Base-by-base conservation (phyloP, 64 coral and sea anemone genomes). In the Montipora capricornis region DNA sequence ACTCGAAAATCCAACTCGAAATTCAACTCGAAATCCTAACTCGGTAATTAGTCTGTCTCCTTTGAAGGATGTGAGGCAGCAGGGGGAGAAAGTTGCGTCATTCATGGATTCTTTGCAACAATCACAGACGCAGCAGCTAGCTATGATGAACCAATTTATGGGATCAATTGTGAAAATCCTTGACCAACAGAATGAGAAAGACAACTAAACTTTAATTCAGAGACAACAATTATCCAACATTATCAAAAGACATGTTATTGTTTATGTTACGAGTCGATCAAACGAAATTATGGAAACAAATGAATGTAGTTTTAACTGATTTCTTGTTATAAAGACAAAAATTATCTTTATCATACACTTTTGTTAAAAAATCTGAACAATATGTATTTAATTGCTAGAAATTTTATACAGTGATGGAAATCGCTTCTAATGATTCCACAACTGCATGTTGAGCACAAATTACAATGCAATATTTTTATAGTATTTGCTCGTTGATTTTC, bases 291-390 rank as follows among this genome's bases (percentile, higher is more conserved):
- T 80, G 77, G 77, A 80, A 80, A 80, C 74, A 76, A 76, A 10
- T 76, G 74, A 82, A 82, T 44, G 79, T 82, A 61, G 79, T 82
- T 82, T 62, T 82, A 62, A 82, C 55, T 70, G 68, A 20, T 82
- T 82, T 14, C n/a, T 82, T 80, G 57, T 80, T 80, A 49, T 80
- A 0, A 80, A 20, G 78, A 80, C 0, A 80, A 3, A 82, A 82
- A 62, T 5, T 26, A 4, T 22, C 22, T 62, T 44, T 60, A 60
- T 60, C 53, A 82, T 82, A 82, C 51, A 82, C 20, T 82, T 82
- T 82, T 82, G 16, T 52, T 4, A 20, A 80, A 17, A 37, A 82
- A 82, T 47, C 24, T 45, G 24, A 22, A 22, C 22, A 0, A 22
- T 3, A 82, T n/a, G n/a, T 82, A 82, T 82, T 82, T 82, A 5